phyloP scores from a whole-genome alignment of 2,888 invertebrate species.

The Suillia variegata region DNA sequence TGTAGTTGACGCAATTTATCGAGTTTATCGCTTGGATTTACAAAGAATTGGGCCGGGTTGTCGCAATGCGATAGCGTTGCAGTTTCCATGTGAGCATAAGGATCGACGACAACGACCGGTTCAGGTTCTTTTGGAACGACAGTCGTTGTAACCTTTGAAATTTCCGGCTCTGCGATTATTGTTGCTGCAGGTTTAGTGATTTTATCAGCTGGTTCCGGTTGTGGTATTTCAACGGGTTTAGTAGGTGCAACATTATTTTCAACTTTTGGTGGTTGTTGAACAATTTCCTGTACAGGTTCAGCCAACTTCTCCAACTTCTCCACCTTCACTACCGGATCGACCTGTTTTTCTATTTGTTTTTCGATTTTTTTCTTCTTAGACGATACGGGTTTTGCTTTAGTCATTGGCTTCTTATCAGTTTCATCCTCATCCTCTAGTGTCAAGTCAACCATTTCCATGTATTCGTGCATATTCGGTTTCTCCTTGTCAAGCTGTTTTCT shows the following conservation, averaged over 20 bases:
- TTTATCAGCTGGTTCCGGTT: not conserved
- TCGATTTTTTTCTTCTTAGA: slow-evolving; percentile 34
- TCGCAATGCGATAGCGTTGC: slow-evolving; percentile 75
- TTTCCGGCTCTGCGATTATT: not conserved
- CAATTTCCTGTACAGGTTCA: not conserved
- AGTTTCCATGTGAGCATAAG: slow-evolving; percentile 55
- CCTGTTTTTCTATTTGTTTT: slow-evolving; percentile 17
- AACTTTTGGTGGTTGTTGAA: slow-evolving; percentile 18
- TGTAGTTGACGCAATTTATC: slow-evolving; percentile 68
- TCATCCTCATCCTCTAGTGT: slow-evolving; percentile 55
- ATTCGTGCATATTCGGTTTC: slow-evolving; percentile 46
- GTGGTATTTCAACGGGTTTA: not conserved
- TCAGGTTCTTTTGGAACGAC: slow-evolving; percentile 11
- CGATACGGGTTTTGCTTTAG: slow-evolving; percentile 21
- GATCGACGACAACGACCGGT: slow-evolving; percentile 36
- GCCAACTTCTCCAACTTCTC: slow-evolving; percentile 23
- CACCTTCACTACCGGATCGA: slow-evolving; percentile 26
- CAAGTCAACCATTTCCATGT: slow-evolving; percentile 55
- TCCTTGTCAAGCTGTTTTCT: slow-evolving; percentile 53
- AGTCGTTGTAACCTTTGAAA: not conserved
- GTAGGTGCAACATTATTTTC: not conserved
- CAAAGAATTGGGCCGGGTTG: slow-evolving; percentile 76
- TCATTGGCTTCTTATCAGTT: slow-evolving; percentile 30
- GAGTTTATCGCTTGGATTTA: slow-evolving; percentile 69
- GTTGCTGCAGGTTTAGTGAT: not conserved